Evolutionary conservation across 30 jellyfish, hydroid and myxozoan species (phyloP).

Genomic region (Phacellophora camtschatica): DNA sequence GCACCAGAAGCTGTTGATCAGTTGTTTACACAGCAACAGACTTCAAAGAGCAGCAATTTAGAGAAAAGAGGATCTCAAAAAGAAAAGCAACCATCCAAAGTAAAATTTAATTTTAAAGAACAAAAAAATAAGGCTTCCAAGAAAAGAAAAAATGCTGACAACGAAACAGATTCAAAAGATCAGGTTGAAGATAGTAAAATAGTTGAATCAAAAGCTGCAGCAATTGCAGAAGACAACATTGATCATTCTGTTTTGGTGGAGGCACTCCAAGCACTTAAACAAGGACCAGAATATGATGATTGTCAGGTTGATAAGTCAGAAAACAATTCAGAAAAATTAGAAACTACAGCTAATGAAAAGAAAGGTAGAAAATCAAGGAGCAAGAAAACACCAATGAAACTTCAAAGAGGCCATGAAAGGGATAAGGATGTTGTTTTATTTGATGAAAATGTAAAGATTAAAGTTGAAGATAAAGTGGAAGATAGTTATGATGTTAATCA

Average conservation of each 20-base stretch:
- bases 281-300: conserved; percentile 14
- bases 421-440: not conserved
- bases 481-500: not conserved
- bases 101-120: conserved; percentile 13
- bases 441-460: not conserved
- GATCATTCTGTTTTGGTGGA: conserved; percentile 43
- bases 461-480: not conserved
- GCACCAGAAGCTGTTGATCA: not conserved
- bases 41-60: not conserved
- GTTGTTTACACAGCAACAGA: not conserved
- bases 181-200: not conserved
- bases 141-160: not conserved
- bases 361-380: conserved; percentile 21
- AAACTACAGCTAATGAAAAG: not conserved
- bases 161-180: not conserved
- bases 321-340: not conserved
- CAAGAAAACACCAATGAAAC: conserved; percentile 23
- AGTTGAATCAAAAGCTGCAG: not conserved
- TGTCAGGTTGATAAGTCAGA: not conserved
- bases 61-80: not conserved
- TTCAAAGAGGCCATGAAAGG: not conserved
- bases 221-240: conserved; percentile 8
- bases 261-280: conserved; percentile 62
- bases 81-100: conserved; percentile 3
- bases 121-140: conserved; percentile 1